Conservation (phyloP, 2,113 vertebrate genomes). For the Antechinus stuartii region DNA sequence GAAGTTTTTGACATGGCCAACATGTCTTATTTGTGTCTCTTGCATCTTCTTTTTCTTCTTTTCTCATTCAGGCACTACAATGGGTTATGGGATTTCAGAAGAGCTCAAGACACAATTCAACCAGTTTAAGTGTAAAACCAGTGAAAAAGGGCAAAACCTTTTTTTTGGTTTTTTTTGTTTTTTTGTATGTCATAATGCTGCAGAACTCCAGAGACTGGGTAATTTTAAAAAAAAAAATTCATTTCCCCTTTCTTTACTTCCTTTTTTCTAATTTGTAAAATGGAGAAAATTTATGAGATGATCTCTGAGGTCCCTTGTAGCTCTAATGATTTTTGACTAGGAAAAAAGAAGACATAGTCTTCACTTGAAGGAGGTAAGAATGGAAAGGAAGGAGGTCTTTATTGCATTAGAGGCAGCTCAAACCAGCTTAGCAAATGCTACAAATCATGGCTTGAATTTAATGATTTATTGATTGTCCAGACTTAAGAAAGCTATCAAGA, state of each 20-base stretch:
- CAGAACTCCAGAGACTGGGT: background rate
- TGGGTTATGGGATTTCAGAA: background rate
- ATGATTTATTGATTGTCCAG: background rate
- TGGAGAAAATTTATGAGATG: background rate
- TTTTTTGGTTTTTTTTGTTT: background rate
- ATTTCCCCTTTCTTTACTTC: background rate
- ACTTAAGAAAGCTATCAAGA: background rate
- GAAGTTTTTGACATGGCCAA: background rate
- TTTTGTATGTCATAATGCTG: background rate
- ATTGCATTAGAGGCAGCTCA: background rate
- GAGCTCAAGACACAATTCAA: background rate
- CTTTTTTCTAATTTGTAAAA: background rate
- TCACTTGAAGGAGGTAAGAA: background rate
- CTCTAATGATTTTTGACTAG: background rate
- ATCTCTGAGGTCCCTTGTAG: background rate
- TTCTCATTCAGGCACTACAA: background rate
- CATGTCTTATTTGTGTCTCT: background rate
- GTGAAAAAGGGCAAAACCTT: background rate
- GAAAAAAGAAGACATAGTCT: background rate
- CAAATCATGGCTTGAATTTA: background rate
- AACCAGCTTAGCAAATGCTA: background rate
- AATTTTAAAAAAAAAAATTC: background rate
- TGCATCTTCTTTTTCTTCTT: background rate
- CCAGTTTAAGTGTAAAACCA: background rate
- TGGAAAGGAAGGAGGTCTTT: background rate